phyloP scores from a whole-genome alignment of 2,888 invertebrate species.

The Drosophila birchii region DNA sequence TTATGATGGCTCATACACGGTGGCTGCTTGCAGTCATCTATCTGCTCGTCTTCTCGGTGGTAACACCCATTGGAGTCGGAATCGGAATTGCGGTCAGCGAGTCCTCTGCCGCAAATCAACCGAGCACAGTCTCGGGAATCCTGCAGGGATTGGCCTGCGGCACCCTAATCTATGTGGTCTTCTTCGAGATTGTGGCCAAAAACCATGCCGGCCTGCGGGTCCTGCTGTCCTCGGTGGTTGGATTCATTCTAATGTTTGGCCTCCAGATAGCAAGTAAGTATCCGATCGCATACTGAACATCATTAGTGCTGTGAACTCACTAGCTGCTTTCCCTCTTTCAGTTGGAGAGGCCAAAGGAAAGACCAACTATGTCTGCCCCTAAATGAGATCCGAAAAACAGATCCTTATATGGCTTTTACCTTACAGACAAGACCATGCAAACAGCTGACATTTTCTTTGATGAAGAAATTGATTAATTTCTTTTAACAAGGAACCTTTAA shows the following conservation, averaged over 20 bases:
- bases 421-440: neutral
- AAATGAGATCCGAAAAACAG: neutral
- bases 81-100: conserved; percentile 90
- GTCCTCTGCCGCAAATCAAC: conserved; percentile 87
- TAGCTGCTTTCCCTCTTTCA: conserved; percentile 1
- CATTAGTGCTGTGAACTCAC: too few relatives aligned
- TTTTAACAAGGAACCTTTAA: neutral
- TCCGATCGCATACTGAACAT: neutral
- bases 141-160: conserved; percentile 92
- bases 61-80: conserved; percentile 89
- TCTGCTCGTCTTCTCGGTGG: conserved; percentile 91
- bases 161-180: conserved; percentile 96
- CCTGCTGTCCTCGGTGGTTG: conserved; percentile 88
- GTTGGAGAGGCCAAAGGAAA: conserved; percentile 66
- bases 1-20: conserved; percentile 90
- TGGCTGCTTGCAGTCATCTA: conserved; percentile 88
- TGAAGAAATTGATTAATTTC: neutral
- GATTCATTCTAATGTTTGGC: conserved; percentile 90
- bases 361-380: conserved; percentile 52
- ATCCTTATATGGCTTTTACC: neutral
- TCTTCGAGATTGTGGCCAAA: conserved; percentile 94
- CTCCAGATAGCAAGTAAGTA: conserved; percentile 85
- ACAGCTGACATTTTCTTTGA: neutral
- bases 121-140: conserved; percentile 88
- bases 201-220: conserved; percentile 87